Evolutionary conservation across 2,797 vertebrate species (phyloP), one percentile per base, ranked within the genome.

Genomic region (Chelon labrosus): DNA sequence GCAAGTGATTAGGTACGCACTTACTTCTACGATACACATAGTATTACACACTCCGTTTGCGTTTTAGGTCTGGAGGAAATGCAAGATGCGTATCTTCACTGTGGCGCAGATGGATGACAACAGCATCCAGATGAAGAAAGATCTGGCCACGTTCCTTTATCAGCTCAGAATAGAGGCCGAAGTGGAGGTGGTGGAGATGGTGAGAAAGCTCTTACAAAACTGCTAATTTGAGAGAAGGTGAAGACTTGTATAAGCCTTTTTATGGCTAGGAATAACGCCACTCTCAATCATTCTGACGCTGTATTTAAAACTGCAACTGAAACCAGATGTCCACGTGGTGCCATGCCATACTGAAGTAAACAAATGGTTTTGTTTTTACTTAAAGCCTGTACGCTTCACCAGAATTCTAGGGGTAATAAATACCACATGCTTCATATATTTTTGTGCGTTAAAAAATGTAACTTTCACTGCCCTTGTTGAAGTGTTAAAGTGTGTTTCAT

Each of bases 101-200:
- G 98, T 99, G 17, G 98, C 98, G 65, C 98, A 99, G 89, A 97
- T 99, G 96, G 97, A 99, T 1, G 98, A 99, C 88, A 99, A 99
- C 85, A 99, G 98, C 80, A 99, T 99, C 82, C 98, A 99, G 89
- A 99, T 99, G 98, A 99, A 99, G 90, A 99, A 99, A 77, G 98
- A 99, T 70, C 92, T 99, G 77, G 98, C 97, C 31, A 94, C 93
- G 8, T 99, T 99, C 80, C 94, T 99, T 13, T 99, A 99, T 83
- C 98, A 99, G 75, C 94, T 99, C 38, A 95, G 98, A 78, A 96
- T 99, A 67, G 98, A 99, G 86, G 97, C 98, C 13, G 98, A 99
- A 78, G 97, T 99, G 70, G 98, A 99, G 86, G 98, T 99, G 61
- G 98, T 99, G 49, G 98, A 99, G 92, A 99, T 99, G 98, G 98